Percentiles rank a stretch among this genome's conserved stretches.
These are phyloP conservation scores for Galleria mellonella DNA, from an alignment of 1,140 invertebrate species.

Conservation along the genomic window DNA sequence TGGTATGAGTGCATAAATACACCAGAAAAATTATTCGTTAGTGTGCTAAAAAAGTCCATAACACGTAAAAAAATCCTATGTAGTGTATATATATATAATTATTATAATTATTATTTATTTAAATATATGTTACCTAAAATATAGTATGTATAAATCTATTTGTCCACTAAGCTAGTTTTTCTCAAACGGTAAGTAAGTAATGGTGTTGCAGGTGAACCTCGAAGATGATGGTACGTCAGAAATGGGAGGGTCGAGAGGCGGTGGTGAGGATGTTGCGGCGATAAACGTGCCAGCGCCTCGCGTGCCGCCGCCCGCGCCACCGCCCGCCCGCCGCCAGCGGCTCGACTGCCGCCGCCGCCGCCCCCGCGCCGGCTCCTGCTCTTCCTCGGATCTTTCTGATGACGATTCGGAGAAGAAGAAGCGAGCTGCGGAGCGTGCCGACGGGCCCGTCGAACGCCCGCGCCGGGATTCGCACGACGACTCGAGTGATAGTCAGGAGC, in stretches of 20 bases:
- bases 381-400: constrained; percentile 92
- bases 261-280: constrained; percentile 29
- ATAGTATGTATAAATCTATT: too few relatives aligned
- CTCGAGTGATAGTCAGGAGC: constrained; percentile 76
- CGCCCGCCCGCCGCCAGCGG: constrained; percentile 35
- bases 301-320: constrained; percentile 36
- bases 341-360: constrained; percentile 74
- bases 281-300: constrained; percentile 20
- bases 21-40: too few relatives aligned
- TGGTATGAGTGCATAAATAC: too few relatives aligned
- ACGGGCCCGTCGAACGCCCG: constrained; percentile 75
- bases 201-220: constrained; percentile 50
- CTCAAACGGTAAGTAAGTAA: neutral
- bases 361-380: constrained; percentile 87
- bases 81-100: too few relatives aligned
- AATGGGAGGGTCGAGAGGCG: constrained; percentile 27
- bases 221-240: constrained; percentile 33
- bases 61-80: too few relatives aligned
- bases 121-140: too few relatives aligned
- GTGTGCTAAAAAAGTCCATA: too few relatives aligned
- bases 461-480: constrained; percentile 86
- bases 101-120: too few relatives aligned
- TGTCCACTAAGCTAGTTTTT: too few relatives aligned
- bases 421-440: constrained; percentile 80
- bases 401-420: constrained; percentile 91